Conservation (phyloP, 2,888 invertebrate species). For the Ferrisia virgata region DNA sequence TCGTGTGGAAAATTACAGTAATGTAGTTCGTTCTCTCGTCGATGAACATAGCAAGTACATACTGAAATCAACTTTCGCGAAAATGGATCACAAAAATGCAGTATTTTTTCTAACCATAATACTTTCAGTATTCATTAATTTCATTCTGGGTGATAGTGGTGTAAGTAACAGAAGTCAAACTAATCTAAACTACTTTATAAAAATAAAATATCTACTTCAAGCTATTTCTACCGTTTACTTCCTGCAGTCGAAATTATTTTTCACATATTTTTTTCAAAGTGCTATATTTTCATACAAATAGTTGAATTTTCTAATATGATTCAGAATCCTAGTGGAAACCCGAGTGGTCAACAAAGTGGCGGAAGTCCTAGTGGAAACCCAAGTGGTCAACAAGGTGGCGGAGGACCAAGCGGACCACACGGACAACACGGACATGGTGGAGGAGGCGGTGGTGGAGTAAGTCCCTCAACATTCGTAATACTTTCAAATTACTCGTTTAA, state of each 20-base stretch:
- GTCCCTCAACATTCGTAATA: not conserved
- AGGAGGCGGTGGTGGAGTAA: not conserved
- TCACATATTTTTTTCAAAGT: too few species aligned
- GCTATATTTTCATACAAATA: too few species aligned
- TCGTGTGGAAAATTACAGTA: not conserved
- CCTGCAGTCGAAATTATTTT: too few species aligned
- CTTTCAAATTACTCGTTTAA: not conserved
- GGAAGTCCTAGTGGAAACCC: not conserved
- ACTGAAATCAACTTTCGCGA: not conserved
- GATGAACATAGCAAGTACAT: not conserved
- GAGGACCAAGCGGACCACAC: not conserved
- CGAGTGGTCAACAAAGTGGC: too few species aligned
- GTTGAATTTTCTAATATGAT: not conserved
- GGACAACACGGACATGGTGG: too few species aligned
- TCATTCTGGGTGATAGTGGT: not conserved
- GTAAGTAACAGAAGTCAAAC: not conserved
- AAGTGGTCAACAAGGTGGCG: not conserved
- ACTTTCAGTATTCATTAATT: not conserved
- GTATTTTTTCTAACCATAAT: not conserved
- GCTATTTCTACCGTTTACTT: too few species aligned
- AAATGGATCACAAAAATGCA: not conserved
- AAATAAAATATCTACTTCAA: not conserved
- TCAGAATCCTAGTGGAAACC: not conserved
- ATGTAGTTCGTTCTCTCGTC: not conserved
- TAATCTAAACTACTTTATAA: not conserved